These are phyloP conservation scores for Dusona sp. DNA, from an alignment of 2,888 invertebrate genomes.

Conservation along the genomic window DNA sequence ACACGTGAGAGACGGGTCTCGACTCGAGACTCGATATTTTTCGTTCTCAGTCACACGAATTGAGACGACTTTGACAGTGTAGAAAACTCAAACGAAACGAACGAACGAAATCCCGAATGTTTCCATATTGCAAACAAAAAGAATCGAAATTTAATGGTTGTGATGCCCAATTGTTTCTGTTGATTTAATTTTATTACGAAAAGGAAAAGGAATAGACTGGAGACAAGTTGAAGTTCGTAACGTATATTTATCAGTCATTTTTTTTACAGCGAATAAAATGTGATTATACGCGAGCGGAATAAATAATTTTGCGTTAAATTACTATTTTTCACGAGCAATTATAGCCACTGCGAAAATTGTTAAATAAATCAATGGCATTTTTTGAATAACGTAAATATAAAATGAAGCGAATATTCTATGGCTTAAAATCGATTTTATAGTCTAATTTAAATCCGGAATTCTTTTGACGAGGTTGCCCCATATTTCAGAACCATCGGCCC, in stretches of 20 bases:
- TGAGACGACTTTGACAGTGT: conserved; percentile 52
- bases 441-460: conserved; percentile 44
- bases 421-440: no score
- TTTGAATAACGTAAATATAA: no score
- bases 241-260: not conserved
- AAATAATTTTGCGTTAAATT: not conserved
- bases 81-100: not conserved
- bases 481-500: conserved; percentile 77
- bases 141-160: not conserved
- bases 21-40: not conserved
- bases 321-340: no score
- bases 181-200: not conserved
- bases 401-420: no score
- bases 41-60: conserved; percentile 26
- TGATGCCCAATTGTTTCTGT: not conserved
- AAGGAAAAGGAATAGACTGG: not conserved
- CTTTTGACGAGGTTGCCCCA: conserved; percentile 70
- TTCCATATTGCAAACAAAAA: not conserved
- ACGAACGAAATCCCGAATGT: not conserved
- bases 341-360: not conserved
- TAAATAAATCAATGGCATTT: no score
- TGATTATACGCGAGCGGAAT: not conserved
- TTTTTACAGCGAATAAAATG: not conserved
- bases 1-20: not conserved
- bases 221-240: not conserved